These are phyloP conservation scores for Enteromius radiatus DNA, from an alignment of 2,797 vertebrate genomes.

Conservation along the genomic window DNA sequence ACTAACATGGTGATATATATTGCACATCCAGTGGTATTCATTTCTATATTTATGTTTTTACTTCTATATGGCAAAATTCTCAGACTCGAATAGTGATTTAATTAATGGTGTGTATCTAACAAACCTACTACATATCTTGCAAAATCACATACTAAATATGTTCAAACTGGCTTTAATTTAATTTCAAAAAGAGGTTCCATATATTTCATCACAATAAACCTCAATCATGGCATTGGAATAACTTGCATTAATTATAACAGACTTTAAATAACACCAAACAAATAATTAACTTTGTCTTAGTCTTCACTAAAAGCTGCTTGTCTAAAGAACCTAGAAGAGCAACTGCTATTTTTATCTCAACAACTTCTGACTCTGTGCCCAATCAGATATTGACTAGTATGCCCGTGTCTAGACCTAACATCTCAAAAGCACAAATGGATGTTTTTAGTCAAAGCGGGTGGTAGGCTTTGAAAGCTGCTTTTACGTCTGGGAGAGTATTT, in stretches of 20 bases:
- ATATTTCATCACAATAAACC: not conserved
- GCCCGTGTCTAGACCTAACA: constrained; percentile 19
- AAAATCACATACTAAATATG: not conserved
- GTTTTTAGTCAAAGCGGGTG: constrained; percentile 39
- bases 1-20: not conserved
- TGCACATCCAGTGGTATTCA: not conserved
- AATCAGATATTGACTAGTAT: constrained; percentile 32
- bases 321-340: not conserved
- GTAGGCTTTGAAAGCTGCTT: constrained; percentile 40
- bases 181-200: not conserved
- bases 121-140: not conserved
- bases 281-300: not conserved
- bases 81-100: not conserved
- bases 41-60: not conserved
- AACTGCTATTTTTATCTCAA: constrained; percentile 26
- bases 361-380: constrained; percentile 21
- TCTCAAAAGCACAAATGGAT: constrained; percentile 32
- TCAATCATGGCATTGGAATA: not conserved
- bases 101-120: not conserved
- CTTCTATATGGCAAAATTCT: not conserved
- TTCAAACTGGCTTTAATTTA: not conserved
- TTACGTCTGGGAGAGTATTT: constrained; percentile 33
- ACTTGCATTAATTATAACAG: not conserved
- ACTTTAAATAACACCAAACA: not conserved
- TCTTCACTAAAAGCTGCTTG: not conserved